These are phyloP conservation scores for Australoheros facetus DNA, from an alignment of 2,797 vertebrate species.

Conservation along the genomic window DNA sequence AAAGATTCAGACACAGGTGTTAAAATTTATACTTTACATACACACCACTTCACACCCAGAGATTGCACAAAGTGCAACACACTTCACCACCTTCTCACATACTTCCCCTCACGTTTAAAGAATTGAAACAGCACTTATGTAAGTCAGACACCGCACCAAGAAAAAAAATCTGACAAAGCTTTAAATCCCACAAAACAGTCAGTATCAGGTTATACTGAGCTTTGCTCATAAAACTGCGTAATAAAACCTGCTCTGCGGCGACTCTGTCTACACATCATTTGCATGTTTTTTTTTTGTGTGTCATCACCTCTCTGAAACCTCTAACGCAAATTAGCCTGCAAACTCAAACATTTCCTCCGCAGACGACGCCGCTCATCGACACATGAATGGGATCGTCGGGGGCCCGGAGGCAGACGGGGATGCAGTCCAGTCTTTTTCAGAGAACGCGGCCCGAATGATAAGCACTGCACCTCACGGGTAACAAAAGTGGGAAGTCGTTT, in stretches of 20 bases:
- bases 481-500: conserved; percentile 25
- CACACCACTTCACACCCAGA: not conserved
- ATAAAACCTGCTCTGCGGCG: not conserved
- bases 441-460: not conserved
- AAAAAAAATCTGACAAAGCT: not conserved
- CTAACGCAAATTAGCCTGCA: conserved; percentile 52
- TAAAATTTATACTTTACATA: not conserved
- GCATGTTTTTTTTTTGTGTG: not conserved
- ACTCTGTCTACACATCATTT: not conserved
- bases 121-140: not conserved
- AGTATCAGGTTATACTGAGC: not conserved
- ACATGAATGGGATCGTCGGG: not conserved
- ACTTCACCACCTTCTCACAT: not conserved
- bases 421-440: not conserved
- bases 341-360: conserved; percentile 42
- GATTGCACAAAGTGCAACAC: not conserved
- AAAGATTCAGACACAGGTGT: not conserved
- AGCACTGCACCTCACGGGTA: not conserved
- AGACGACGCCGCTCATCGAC: conserved; percentile 10
- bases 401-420: not conserved
- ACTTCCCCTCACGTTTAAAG: not conserved
- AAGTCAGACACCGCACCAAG: not conserved
- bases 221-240: not conserved
- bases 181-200: not conserved
- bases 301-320: not conserved